phyloP scores from a whole-genome alignment of 2,888 invertebrate species.

The Drosophila hamatofila region DNA sequence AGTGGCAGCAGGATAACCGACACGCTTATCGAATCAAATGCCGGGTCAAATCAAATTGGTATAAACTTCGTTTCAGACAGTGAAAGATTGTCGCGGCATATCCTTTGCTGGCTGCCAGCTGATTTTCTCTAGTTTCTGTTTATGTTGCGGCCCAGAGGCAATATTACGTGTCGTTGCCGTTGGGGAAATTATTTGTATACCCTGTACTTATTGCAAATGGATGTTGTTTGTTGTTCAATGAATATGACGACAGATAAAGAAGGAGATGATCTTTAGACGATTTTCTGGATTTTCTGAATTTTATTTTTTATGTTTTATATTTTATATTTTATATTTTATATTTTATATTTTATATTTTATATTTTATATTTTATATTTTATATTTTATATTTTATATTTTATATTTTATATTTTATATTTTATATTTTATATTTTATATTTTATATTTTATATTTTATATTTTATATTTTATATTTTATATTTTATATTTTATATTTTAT shows the following conservation, averaged over 20 bases:
- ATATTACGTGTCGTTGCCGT: conserved; percentile 16
- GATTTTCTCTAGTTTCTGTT: conserved; percentile 6
- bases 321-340: too few relatives aligned
- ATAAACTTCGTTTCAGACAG: conserved; percentile 75
- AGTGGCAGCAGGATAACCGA: conserved; percentile 55
- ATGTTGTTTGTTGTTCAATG: not conserved
- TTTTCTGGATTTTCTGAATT: not conserved
- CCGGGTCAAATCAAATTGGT: conserved; percentile 74
- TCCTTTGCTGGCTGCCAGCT: conserved; percentile 44
- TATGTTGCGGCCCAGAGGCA: conserved; percentile 31
- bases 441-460: too few relatives aligned
- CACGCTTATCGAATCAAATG: conserved; percentile 77
- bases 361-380: too few relatives aligned
- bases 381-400: too few relatives aligned
- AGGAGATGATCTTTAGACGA: too few relatives aligned
- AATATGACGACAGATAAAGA: not conserved
- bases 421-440: too few relatives aligned
- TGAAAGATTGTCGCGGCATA: conserved; percentile 76
- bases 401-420: too few relatives aligned
- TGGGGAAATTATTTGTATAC: conserved; percentile 1
- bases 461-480: too few relatives aligned
- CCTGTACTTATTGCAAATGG: not conserved
- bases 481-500: too few relatives aligned
- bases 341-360: too few relatives aligned
- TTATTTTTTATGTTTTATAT: too few relatives aligned